phyloP scores from a whole-genome alignment of 2,797 vertebrate genomes.

The Acipenser transmontanus region DNA sequence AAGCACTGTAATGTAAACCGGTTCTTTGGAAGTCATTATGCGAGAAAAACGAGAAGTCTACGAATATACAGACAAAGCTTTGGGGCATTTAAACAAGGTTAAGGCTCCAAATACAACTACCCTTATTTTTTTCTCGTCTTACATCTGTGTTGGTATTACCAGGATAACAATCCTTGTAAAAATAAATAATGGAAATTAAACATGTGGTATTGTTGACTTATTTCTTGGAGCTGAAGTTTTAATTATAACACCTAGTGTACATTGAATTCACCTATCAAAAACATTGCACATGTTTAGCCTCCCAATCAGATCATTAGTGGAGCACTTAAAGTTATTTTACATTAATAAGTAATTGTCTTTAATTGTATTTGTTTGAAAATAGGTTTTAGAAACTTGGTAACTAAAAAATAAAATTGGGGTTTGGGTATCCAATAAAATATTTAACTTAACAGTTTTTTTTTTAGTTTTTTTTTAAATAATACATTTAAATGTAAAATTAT shows the following conservation, averaged over 20 bases:
- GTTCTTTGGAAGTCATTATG: slow-evolving; percentile 14
- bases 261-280: not conserved
- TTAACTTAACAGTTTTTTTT: no score
- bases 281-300: not conserved
- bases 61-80: slow-evolving; percentile 8
- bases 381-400: no score
- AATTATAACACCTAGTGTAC: not conserved
- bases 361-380: slow-evolving; percentile 5
- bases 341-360: slow-evolving; percentile 8
- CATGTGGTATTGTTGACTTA: not conserved
- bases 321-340: slow-evolving; percentile 11
- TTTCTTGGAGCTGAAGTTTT: not conserved
- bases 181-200: slow-evolving; percentile 8
- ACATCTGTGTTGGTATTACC: slow-evolving; percentile 2
- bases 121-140: not conserved
- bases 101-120: slow-evolving; percentile 8
- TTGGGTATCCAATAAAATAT: no score
- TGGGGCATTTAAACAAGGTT: slow-evolving; percentile 13
- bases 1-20: slow-evolving; percentile 13
- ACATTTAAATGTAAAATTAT: no score
- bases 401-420: no score
- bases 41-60: not conserved
- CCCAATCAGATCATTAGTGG: not conserved
- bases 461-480: no score
- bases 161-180: slow-evolving; percentile 2